These are phyloP conservation scores for Macheiramphus alcinus DNA, from an alignment of 2,113 vertebrate genomes.

Conservation along the genomic window DNA sequence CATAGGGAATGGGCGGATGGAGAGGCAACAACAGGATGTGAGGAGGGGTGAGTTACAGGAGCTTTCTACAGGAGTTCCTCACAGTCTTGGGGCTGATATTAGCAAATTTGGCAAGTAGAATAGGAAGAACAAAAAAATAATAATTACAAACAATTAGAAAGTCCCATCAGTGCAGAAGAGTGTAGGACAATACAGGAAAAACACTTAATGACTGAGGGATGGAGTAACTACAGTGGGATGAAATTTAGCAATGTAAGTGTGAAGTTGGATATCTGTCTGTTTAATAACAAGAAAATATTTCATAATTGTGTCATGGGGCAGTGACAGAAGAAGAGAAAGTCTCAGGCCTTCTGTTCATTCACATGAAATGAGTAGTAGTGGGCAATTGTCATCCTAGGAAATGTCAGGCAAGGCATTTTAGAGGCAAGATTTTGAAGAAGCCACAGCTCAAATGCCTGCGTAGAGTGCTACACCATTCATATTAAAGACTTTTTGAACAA, in stretches of 20 bases:
- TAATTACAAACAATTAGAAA: neutral
- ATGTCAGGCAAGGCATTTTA: neutral
- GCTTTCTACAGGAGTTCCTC: neutral
- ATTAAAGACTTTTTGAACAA: neutral
- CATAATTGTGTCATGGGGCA: neutral
- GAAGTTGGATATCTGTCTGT: neutral
- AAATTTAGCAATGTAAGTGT: neutral
- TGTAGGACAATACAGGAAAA: neutral
- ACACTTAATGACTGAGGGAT: neutral
- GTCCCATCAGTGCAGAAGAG: neutral
- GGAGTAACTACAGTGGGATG: neutral
- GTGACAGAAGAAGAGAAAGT: neutral
- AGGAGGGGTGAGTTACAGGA: neutral
- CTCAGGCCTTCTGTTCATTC: neutral
- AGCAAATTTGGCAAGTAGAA: neutral
- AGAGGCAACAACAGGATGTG: neutral
- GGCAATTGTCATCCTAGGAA: neutral
- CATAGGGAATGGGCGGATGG: neutral
- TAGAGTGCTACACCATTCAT: neutral
- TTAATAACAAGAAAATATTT: neutral
- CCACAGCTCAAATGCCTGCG: rapidly evolving
- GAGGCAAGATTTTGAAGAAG: neutral
- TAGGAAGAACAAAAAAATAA: neutral
- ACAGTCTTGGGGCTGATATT: neutral
- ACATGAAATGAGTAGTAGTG: neutral